A percentile compares a stretch with the other conserved stretches of the same genome.
phyloP scores from a whole-genome alignment of 2,113 vertebrate genomes.

The Gobio gobio region DNA sequence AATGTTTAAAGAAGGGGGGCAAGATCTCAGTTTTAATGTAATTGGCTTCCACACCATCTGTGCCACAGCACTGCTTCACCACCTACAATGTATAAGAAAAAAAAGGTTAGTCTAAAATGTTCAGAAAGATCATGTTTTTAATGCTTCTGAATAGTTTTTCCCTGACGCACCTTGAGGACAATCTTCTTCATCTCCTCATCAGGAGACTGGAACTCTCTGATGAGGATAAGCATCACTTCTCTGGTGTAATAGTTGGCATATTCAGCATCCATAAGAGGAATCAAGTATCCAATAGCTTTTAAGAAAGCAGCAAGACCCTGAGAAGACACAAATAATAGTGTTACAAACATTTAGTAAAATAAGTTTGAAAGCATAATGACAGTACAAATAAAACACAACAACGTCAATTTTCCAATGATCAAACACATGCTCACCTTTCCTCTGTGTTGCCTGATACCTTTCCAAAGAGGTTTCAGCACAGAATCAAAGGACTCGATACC shows the following conservation, averaged over 20 bases:
- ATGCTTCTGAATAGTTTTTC: neutral
- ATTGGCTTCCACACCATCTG: slow-evolving; percentile 97
- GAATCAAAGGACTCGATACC: slow-evolving; percentile 99
- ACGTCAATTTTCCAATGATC: neutral
- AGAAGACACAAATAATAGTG: neutral
- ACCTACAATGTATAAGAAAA: slow-evolving; percentile 75
- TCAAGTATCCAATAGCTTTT: slow-evolving; percentile 98
- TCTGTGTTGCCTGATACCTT: slow-evolving; percentile 97
- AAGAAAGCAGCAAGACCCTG: slow-evolving; percentile 98
- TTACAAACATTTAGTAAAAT: neutral
- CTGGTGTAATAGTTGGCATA: slow-evolving; percentile 99
- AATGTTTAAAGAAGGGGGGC: slow-evolving; percentile 98
- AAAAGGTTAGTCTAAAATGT: neutral
- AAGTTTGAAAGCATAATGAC: neutral
- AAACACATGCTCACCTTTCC: slow-evolving; percentile 83
- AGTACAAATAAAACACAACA: neutral
- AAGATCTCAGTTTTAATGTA: slow-evolving; percentile 99
- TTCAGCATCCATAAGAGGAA: slow-evolving; percentile 97
- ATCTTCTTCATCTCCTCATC: slow-evolving; percentile 99
- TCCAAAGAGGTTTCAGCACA: slow-evolving; percentile 97
- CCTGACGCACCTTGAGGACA: slow-evolving; percentile 88
- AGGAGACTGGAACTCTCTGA: slow-evolving; percentile 98
- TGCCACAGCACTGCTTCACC: slow-evolving; percentile 98
- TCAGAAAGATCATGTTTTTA: neutral
- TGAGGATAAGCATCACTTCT: slow-evolving; percentile 99